These are phyloP conservation scores for Pristionchus japonicus DNA, from an alignment of 2,888 invertebrate genomes.

Conservation along the genomic window DNA sequence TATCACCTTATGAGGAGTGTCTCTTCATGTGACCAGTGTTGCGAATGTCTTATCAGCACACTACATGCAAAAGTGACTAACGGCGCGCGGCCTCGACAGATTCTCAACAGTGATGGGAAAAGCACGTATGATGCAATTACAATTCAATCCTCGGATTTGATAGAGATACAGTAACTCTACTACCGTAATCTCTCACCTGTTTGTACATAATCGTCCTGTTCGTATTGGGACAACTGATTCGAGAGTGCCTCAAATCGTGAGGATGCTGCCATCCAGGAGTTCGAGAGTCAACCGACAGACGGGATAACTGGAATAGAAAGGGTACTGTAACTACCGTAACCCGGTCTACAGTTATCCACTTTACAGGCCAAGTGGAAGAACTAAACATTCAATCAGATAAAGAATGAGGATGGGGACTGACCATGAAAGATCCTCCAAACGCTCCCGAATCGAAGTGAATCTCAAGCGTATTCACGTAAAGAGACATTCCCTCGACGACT, in stretches of 20 bases:
- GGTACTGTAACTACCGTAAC: not conserved
- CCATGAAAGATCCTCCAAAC: slow-evolving; percentile 95
- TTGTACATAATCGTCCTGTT: slow-evolving; percentile 95
- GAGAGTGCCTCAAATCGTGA: slow-evolving; percentile 89
- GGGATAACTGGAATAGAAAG: slow-evolving; percentile 85
- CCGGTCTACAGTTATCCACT: not conserved
- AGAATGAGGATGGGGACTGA: too few species aligned
- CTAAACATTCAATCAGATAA: too few species aligned
- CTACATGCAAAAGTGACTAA: not conserved
- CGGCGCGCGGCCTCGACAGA: not conserved
- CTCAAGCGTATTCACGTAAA: slow-evolving; percentile 93
- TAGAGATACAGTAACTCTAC: not conserved
- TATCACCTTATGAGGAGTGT: not conserved
- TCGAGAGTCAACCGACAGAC: slow-evolving; percentile 92
- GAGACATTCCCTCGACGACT: slow-evolving; percentile 96
- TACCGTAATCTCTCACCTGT: slow-evolving; percentile 77
- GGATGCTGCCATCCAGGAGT: slow-evolving; percentile 88
- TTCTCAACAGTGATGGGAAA: too few species aligned
- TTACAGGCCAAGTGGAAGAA: too few species aligned
- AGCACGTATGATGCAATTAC: not conserved
- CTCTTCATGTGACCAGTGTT: not conserved
- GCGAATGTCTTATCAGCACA: not conserved
- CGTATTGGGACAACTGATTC: slow-evolving; percentile 89
- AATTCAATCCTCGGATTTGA: not conserved
- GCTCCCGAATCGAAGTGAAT: slow-evolving; percentile 94